A percentile compares a stretch with the other conserved stretches of the same genome.
Conservation (phyloP, 2,797 vertebrate genomes). For the Chaetodon trifasciatus region DNA sequence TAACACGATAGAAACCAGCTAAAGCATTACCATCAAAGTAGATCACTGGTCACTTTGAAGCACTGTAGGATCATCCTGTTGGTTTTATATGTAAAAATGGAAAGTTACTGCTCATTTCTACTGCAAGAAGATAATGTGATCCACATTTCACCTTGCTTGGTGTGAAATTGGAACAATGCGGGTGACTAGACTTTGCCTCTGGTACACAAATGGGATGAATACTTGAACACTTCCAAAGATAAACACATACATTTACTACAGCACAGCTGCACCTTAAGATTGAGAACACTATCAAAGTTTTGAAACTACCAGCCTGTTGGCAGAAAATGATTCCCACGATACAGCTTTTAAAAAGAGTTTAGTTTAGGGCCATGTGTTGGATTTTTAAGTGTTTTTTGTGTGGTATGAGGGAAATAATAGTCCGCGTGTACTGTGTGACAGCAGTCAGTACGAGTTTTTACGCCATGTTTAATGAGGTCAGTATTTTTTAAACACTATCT, state of each 20-base stretch:
- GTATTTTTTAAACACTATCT: constrained; percentile 38
- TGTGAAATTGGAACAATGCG: constrained; percentile 29
- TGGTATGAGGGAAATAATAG: constrained; percentile 28
- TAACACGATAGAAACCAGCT: constrained; percentile 51
- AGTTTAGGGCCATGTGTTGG: background rate
- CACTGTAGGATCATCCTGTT: constrained; percentile 21
- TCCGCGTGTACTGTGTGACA: constrained; percentile 16
- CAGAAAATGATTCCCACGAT: background rate
- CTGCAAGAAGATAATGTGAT: constrained; percentile 35
- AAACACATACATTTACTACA: constrained; percentile 36
- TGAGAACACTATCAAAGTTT: constrained; percentile 12
- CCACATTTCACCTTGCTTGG: background rate
- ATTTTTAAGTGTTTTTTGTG: constrained; percentile 35
- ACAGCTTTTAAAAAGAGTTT: constrained; percentile 25
- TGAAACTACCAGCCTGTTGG: constrained; percentile 5
- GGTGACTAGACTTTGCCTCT: constrained; percentile 41
- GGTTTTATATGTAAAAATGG: constrained; percentile 32
- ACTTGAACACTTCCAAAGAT: constrained; percentile 74
- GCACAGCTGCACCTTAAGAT: constrained; percentile 59
- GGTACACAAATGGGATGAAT: constrained; percentile 33
- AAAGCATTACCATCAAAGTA: constrained; percentile 22
- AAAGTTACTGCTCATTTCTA: constrained; percentile 55
- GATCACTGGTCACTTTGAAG: constrained; percentile 3
- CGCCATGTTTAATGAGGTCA: constrained; percentile 21
- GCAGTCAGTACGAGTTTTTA: constrained; percentile 30